Evolutionary conservation across 2,888 invertebrate species (phyloP).

Genomic region (Megastigmus dorsalis): DNA sequence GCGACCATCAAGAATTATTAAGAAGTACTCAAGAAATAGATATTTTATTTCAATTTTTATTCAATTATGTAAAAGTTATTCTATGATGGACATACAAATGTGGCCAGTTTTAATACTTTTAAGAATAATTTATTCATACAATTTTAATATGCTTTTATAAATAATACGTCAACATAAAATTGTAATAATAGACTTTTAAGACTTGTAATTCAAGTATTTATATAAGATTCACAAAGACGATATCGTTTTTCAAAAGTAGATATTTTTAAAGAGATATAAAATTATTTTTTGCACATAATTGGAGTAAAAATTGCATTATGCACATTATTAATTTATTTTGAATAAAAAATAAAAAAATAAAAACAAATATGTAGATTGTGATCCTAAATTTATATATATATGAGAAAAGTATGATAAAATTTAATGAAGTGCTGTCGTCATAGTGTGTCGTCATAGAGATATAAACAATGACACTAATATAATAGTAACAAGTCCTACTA

Average conservation of each 20-base stretch:
- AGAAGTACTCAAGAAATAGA: conserved; percentile 1
- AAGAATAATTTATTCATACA: conserved; percentile 33
- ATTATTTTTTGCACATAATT: conserved; percentile 19
- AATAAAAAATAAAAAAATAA: conserved; percentile 21
- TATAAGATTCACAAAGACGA: conserved; percentile 6
- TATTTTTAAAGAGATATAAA: conserved; percentile 10
- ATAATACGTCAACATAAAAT: neutral
- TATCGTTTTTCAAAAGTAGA: conserved; percentile 2
- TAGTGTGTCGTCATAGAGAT: too few species aligned
- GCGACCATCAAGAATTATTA: conserved; percentile 5
- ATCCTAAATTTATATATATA: conserved; percentile 13
- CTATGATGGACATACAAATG: neutral
- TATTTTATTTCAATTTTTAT: neutral
- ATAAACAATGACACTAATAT: too few species aligned
- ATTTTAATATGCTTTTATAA: conserved; percentile 15
- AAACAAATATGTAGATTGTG: conserved; percentile 4
- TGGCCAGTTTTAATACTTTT: conserved; percentile 38
- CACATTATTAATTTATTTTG: conserved; percentile 27
- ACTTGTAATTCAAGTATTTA: conserved; percentile 8
- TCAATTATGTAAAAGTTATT: conserved; percentile 17
- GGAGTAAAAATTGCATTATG: conserved; percentile 9
- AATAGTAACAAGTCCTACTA: conserved; percentile 11
- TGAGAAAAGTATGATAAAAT: neutral
- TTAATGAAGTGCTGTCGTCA: too few species aligned
- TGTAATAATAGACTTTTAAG: neutral